Base-by-base conservation (phyloP, 2,113 vertebrate species). In the Ploceus nigricollis region DNA sequence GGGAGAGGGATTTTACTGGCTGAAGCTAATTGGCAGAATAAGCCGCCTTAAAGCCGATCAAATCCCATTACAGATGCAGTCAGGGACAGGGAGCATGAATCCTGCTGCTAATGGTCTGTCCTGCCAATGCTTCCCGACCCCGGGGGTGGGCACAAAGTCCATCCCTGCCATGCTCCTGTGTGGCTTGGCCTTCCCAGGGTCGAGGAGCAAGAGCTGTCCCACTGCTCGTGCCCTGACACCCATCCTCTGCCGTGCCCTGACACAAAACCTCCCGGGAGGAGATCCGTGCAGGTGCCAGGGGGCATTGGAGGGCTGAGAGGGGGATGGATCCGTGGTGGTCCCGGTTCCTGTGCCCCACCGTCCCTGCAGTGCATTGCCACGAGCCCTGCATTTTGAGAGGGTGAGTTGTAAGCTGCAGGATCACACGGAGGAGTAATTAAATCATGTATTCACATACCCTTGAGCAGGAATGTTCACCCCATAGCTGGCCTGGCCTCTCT, bases 21-120 rank as follows among this genome's bases (percentile, higher is more conserved):
- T 96, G 95, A 95, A 95, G 80, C 87, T 91, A 91, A 97, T 94
- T 95, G 93, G 68, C 80, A 93, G 81, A 96, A 91, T 94, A 95
- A 97, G 92, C 82, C 15, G 25, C 88, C 79, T 88, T 94, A 93
- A 93, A 93, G 92, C 85, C 9, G 64, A 82, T 91, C 90, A 96
- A 94, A 94, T 95, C 84, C 80, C 71, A 94, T 97, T 96, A 94
- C 90, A 85, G 80, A 94, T 91, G 89, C 82, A 94, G 88, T 56
- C 70, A 45, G 80, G 88, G 76, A 78, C 77, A 28, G 77, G 68
- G 64, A 93, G 65, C 39, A 35, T 31, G 86, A 94, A 87, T 96
- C 77, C 90, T 66, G 66, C 81, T 64, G 58, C 86, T 69, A 37
- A 53, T n/a, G 75, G 78, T 35, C 84, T 57, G 69, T n/a, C 69